Conservation (phyloP, 2,888 invertebrate genomes). For the Caenorhabditis auriculariae region DNA sequence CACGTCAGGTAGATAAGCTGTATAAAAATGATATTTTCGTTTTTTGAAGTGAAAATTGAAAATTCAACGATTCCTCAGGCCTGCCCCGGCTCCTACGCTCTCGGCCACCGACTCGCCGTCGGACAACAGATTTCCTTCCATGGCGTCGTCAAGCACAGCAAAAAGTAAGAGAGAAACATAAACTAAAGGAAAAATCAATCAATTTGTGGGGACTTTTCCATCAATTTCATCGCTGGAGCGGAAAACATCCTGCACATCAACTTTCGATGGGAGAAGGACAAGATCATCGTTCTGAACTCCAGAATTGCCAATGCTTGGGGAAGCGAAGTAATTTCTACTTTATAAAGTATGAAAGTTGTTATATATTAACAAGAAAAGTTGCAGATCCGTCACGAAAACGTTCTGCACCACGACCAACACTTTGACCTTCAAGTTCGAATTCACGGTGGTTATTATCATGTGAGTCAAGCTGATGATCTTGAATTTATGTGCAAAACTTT, state of each 20-base stretch:
- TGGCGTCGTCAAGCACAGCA: conserved; percentile 19
- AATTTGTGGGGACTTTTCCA: background rate
- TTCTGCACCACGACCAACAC: conserved; percentile 22
- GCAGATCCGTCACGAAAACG: conserved; percentile 22
- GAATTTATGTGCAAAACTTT: background rate
- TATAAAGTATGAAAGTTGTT: background rate
- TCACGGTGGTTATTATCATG: conserved; percentile 26
- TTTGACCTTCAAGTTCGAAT: conserved; percentile 27
- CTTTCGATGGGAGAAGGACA: conserved; percentile 24
- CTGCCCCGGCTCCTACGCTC: conserved; percentile 20
- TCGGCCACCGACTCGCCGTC: conserved; percentile 11
- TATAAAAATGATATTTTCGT: background rate
- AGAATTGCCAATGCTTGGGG: conserved; percentile 23
- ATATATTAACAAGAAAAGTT: background rate
- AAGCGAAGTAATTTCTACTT: conserved; percentile 10
- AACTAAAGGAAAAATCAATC: background rate
- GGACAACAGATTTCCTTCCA: conserved; percentile 20
- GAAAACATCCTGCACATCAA: conserved; percentile 22
- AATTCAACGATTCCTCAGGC: conserved; percentile 3
- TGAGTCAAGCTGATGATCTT: no score
- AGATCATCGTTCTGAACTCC: conserved; percentile 15
- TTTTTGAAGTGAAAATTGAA: background rate
- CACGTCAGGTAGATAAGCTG: no score
- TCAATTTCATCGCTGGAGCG: conserved; percentile 21
- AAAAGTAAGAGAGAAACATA: conserved; percentile 11